A percentile compares a stretch with the other conserved stretches of the same genome.
Conservation (phyloP, 2,113 vertebrate species). For the Cyprinus carpio region DNA sequence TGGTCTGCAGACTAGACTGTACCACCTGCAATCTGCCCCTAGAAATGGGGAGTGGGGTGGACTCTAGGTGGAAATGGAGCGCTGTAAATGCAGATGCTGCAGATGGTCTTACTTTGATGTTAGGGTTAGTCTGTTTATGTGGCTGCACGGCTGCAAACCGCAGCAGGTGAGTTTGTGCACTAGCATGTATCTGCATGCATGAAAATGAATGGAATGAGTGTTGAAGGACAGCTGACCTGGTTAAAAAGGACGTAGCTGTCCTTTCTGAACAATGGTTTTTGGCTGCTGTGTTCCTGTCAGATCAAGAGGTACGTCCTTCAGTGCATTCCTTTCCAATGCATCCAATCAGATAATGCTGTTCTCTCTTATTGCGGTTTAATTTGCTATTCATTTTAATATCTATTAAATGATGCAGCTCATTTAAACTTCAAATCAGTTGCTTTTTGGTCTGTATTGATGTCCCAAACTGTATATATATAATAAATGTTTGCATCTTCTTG, state of each 20-base stretch:
- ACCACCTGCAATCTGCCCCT: constrained; percentile 67
- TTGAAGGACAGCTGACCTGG: background rate
- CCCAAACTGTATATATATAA: too few species aligned
- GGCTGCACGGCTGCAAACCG: constrained; percentile 9
- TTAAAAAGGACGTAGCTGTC: background rate
- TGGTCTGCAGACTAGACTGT: constrained; percentile 63
- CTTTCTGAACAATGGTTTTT: constrained; percentile 38
- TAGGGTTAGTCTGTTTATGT: constrained; percentile 18
- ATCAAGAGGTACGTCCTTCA: constrained; percentile 42
- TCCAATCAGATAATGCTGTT: background rate
- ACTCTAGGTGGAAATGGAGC: background rate
- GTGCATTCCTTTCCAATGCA: background rate
- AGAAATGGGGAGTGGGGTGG: background rate
- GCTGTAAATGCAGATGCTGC: constrained; percentile 40
- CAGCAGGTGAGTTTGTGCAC: background rate
- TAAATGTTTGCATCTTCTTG: background rate
- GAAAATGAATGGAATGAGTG: background rate
- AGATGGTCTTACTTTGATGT: constrained; percentile 15
- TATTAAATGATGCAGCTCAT: background rate
- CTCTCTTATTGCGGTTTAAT: background rate
- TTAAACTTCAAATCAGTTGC: background rate
- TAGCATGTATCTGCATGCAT: background rate
- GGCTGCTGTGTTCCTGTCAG: constrained; percentile 52
- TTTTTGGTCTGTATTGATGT: background rate
- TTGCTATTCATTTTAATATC: constrained; percentile 5